These are phyloP conservation scores for Noctua comes DNA, from an alignment of 2,888 invertebrate genomes.

Conservation along the genomic window DNA sequence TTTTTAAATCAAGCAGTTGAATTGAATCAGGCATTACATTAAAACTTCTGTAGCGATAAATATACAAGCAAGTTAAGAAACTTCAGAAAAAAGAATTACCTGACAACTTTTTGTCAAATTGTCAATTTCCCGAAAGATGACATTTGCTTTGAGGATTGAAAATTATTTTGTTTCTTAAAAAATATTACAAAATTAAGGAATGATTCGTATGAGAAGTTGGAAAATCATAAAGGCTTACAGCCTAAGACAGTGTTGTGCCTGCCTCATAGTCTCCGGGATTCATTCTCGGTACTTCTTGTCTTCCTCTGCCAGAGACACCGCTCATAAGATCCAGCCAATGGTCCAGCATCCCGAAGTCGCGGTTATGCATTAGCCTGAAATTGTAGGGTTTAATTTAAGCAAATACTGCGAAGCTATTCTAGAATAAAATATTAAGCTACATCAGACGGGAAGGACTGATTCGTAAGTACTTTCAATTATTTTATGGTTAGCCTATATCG, in stretches of 20 bases:
- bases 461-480: constrained; percentile 1
- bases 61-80: background rate
- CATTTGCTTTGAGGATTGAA: constrained; percentile 8
- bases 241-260: constrained; percentile 51
- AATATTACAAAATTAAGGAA: constrained; percentile 14
- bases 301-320: constrained; percentile 1
- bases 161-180: constrained; percentile 36
- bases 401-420: background rate
- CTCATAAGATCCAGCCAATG: constrained; percentile 2
- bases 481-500: background rate
- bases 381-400: constrained; percentile 5
- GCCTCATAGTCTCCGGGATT: constrained; percentile 54
- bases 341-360: background rate
- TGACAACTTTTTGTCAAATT: background rate
- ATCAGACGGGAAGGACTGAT: background rate
- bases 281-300: constrained; percentile 42
- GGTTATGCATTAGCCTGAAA: background rate
- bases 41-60: background rate
- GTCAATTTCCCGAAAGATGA: background rate
- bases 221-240: constrained; percentile 51
- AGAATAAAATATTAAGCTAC: background rate
- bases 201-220: constrained; percentile 54
- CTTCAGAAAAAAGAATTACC: background rate
- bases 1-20: no score
- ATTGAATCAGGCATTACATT: background rate